phyloP scores from a whole-genome alignment of 2,888 invertebrate species.

The Tipula helvola region DNA sequence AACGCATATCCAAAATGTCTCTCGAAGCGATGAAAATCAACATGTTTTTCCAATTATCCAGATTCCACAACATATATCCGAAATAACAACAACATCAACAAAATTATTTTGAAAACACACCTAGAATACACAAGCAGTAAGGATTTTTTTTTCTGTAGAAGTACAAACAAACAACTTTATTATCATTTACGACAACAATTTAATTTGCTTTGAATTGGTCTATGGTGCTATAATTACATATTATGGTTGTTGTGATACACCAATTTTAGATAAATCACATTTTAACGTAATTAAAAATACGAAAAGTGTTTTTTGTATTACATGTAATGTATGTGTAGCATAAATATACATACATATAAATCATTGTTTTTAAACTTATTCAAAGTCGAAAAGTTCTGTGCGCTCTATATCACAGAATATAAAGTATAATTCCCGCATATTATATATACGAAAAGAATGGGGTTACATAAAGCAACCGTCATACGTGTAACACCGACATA shows the following conservation, averaged over 20 bases:
- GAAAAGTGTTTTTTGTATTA: neutral
- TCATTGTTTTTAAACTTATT: neutral
- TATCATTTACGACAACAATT: neutral
- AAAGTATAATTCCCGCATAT: neutral
- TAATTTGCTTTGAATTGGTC: neutral
- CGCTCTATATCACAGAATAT: neutral
- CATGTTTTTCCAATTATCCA: neutral
- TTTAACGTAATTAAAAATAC: neutral
- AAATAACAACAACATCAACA: neutral
- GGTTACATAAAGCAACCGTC: neutral
- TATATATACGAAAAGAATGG: neutral
- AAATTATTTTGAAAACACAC: neutral
- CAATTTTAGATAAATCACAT: neutral
- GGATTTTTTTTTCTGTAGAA: neutral
- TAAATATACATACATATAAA: neutral
- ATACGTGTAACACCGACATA: neutral
- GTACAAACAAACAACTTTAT: neutral
- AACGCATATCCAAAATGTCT: too few relatives aligned
- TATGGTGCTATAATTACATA: neutral
- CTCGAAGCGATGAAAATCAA: neutral
- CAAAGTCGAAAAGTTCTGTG: neutral
- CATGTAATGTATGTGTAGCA: neutral
- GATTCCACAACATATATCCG: neutral
- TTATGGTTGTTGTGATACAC: neutral
- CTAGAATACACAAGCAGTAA: neutral